A percentile compares a stretch with the other conserved stretches of the same genome.
phyloP scores from a whole-genome alignment of 92 coral and sea anemone genomes.

The Paragorgia papillata region DNA sequence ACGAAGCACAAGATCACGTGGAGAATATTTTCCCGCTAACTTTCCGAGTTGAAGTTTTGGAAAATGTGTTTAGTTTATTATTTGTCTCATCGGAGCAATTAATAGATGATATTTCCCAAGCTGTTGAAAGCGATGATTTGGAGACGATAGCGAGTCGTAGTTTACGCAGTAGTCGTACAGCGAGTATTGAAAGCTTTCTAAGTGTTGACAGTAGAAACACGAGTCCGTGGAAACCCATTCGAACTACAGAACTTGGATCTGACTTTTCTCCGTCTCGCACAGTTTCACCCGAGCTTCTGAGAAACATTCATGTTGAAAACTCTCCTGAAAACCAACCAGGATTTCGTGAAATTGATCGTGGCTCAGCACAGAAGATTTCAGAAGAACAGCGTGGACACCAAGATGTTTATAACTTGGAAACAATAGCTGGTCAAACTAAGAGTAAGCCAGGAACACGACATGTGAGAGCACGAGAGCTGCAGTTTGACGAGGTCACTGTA shows the following conservation, averaged over 20 bases:
- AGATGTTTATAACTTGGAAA: not conserved
- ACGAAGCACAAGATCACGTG: slow-evolving; percentile 70
- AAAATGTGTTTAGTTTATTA: slow-evolving; percentile 83
- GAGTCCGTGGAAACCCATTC: slow-evolving; percentile 20
- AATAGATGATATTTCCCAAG: slow-evolving; percentile 67
- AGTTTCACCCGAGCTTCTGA: slow-evolving; percentile 16
- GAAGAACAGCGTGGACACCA: not conserved
- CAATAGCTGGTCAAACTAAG: not conserved
- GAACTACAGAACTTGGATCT: not conserved
- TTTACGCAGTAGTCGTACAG: slow-evolving; percentile 80
- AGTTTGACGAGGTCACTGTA: slow-evolving; percentile 10
- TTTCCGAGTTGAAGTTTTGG: slow-evolving; percentile 85
- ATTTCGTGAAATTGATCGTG: not conserved
- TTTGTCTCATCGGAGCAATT: slow-evolving; percentile 90
- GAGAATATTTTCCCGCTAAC: slow-evolving; percentile 80
- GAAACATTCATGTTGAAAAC: not conserved
- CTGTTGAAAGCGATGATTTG: slow-evolving; percentile 78
- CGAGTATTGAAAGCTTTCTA: slow-evolving; percentile 84
- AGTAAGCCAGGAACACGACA: not conserved
- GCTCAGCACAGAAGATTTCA: not conserved
- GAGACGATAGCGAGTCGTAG: slow-evolving; percentile 85
- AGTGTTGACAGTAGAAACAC: slow-evolving; percentile 71
- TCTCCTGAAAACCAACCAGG: not conserved
- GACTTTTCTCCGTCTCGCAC: not conserved
- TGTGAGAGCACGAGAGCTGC: slow-evolving; percentile 12